These are phyloP conservation scores for Chaenogobius annularis DNA, from an alignment of 2,113 vertebrate species.

Conservation along the genomic window DNA sequence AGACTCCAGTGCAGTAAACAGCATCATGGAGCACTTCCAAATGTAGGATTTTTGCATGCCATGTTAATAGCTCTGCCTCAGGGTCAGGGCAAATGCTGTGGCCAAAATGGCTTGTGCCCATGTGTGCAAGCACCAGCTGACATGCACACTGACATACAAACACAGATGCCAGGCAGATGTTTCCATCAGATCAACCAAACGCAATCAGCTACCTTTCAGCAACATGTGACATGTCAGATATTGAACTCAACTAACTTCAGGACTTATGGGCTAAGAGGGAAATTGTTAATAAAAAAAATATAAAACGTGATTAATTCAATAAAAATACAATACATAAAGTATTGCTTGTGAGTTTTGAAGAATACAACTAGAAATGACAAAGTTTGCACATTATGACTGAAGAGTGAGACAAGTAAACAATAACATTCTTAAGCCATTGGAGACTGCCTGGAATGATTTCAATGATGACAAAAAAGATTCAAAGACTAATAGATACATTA, in stretches of 20 bases:
- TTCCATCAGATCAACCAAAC: constrained; percentile 8
- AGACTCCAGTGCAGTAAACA: constrained; percentile 43
- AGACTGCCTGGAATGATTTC: too few species aligned
- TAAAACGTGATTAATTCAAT: not conserved
- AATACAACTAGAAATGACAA: too few species aligned
- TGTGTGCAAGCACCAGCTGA: not conserved
- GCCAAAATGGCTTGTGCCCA: not conserved
- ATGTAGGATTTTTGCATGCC: constrained; percentile 39
- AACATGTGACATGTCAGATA: constrained; percentile 5
- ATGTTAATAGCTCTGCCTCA: constrained; percentile 13
- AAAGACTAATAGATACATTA: too few species aligned
- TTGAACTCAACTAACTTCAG: not conserved
- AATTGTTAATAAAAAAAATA: not conserved
- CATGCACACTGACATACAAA: constrained; percentile 27
- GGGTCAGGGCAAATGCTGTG: constrained; percentile 23
- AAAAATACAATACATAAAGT: not conserved
- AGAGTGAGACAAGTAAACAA: not conserved
- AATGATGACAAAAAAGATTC: too few species aligned
- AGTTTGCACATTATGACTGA: constrained; percentile 5
- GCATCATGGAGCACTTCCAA: constrained; percentile 53
- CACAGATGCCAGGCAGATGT: constrained; percentile 17
- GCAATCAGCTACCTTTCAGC: constrained; percentile 1
- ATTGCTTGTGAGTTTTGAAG: not conserved
- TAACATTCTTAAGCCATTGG: not conserved
- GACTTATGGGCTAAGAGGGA: not conserved